Base-by-base conservation (phyloP, 2,888 invertebrate species). In the Chelonus formosanus region DNA sequence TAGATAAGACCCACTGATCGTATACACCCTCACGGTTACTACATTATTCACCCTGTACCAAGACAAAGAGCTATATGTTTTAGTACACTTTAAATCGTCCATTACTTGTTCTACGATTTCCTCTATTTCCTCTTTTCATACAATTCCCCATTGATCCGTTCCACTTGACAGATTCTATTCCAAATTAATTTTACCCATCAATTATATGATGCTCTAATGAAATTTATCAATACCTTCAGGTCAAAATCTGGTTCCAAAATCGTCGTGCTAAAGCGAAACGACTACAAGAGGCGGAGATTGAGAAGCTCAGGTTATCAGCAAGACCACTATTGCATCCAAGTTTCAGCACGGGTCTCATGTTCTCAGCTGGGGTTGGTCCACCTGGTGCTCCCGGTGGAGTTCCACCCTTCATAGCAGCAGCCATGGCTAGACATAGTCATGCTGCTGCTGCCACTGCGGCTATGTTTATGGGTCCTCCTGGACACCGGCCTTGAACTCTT, bases 211-310 rank as follows among this genome's bases (percentile, higher is more conserved):
- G 2, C 8, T 58, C 7, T 48, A 31, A 10, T 50, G 36, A 40
- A 20, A 47, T 44, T 59, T 61, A 4, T 62, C 70, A 70, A 60
- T 70, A 68, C 63, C 81, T 86, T 0, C 90, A 93, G 89, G 92
- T 92, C 71, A 91, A 91, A 83, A 90, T 90, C 75, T 90, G 90
- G 90, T 90, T 90, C 81, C 90, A 90, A 84, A 91, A 91, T 76
- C 89, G 93, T 83, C 88, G 95, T 57, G 98, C 98, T 73, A 98
- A 98, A 86, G 96, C 96, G 79, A 98, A 98, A 87, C 88, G 98
- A 32, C 89, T 98, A 3, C 97, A 97, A 86, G 97, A 98, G 81
- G 98, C 96, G 1, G 96, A 96, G 85, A 89, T 96, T 75, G 96
- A 97, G 85, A 96, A 96, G 83, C 86, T 96, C 62, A 89, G 95